phyloP scores from a whole-genome alignment of 1,140 invertebrate species.

The Caenorhabditis inopinata region DNA sequence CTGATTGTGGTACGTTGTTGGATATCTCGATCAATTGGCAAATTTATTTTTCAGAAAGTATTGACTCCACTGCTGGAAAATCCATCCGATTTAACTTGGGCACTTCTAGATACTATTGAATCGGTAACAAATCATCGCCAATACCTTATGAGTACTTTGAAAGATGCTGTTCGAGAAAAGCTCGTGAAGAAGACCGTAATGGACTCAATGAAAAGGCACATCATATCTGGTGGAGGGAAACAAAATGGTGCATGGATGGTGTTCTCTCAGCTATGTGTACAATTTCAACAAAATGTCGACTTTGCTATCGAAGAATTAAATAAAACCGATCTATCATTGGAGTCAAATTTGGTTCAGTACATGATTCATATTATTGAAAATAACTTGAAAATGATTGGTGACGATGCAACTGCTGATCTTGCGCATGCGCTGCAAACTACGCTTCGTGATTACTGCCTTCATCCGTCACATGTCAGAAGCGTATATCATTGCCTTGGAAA shows the following conservation, averaged over 20 bases:
- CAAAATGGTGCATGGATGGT: constrained; percentile 1
- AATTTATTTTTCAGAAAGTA: not conserved
- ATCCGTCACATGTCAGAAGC: not conserved
- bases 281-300: not conserved
- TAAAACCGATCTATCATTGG: not conserved
- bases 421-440: not conserved
- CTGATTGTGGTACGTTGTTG: not conserved
- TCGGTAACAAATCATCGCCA: not conserved
- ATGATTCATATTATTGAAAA: not conserved
- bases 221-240: not conserved
- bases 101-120: not conserved
- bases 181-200: not conserved
- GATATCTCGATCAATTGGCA: no score
- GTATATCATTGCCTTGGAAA: not conserved
- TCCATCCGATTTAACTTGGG: not conserved
- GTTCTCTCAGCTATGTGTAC: constrained; percentile 8
- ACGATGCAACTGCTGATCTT: not conserved
- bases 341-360: not conserved
- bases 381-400: not conserved
- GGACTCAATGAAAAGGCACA: not conserved
- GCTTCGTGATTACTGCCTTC: not conserved
- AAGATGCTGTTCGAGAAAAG: not conserved
- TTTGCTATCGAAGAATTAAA: not conserved
- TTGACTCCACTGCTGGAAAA: not conserved
- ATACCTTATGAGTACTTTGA: not conserved